Conservation (phyloP, 64 coral and sea anemone genomes). For the Dendrophyllia cribrosa region DNA sequence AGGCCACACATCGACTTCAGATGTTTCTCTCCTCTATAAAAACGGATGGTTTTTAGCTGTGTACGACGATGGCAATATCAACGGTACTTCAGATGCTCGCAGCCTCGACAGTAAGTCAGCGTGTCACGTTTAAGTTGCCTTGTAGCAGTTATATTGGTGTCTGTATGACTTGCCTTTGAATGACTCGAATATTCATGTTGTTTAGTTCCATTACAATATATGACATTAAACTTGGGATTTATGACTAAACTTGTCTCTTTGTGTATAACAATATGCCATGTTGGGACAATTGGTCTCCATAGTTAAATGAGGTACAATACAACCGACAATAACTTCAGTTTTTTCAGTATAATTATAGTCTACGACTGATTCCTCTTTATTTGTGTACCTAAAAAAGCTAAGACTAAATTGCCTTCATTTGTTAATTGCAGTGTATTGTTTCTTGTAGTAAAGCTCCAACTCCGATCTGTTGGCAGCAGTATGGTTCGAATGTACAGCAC, state of each 20-base stretch:
- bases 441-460: conserved; percentile 41
- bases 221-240: not conserved
- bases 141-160: not conserved
- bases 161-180: not conserved
- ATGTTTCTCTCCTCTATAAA: conserved; percentile 21
- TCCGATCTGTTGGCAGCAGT: conserved; percentile 21
- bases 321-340: not conserved
- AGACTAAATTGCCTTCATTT: not conserved
- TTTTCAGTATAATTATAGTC: conserved; percentile 3
- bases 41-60: conserved; percentile 45
- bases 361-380: not conserved
- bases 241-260: conserved; percentile 13
- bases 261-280: not conserved
- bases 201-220: conserved; percentile 36
- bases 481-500: conserved; percentile 15
- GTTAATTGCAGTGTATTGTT: not conserved
- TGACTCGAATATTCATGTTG: not conserved
- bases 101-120: conserved; percentile 43
- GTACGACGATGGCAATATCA: conserved; percentile 15
- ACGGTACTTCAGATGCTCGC: conserved; percentile 15
- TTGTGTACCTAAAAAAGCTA: not conserved
- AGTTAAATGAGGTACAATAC: not conserved
- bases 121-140: not conserved
- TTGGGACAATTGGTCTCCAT: conserved; percentile 37
- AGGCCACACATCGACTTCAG: not conserved